Conservation (phyloP, 2,113 vertebrate species). For the Elephantulus edwardii region DNA sequence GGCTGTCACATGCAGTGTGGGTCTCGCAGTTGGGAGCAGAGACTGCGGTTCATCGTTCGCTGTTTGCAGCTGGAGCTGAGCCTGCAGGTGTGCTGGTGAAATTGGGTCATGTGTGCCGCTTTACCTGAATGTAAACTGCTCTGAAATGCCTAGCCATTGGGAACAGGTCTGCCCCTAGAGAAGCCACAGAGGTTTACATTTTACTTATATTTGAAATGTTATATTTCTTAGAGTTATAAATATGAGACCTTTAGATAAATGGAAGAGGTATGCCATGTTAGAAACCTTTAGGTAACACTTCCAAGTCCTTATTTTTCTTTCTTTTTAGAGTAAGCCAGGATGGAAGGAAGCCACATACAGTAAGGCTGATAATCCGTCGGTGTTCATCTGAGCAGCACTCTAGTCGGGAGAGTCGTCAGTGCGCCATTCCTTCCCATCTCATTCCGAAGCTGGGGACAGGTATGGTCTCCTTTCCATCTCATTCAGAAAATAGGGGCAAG, state of each 20-base stretch:
- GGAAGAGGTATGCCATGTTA: background rate
- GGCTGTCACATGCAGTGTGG: background rate
- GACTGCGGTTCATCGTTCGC: background rate
- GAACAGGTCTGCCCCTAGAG: background rate
- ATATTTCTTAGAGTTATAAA: slow-evolving; percentile 1
- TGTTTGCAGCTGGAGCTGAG: background rate
- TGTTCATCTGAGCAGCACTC: slow-evolving; percentile 84
- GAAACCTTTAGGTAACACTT: background rate
- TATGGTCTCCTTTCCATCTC: slow-evolving; percentile 84
- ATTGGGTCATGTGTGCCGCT: slow-evolving; percentile 45
- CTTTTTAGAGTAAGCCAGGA: slow-evolving; percentile 87
- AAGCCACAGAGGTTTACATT: background rate
- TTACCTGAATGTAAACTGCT: background rate
- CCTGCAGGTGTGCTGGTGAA: background rate
- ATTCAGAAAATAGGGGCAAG: slow-evolving; percentile 87
- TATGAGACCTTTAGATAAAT: background rate
- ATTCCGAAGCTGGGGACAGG: slow-evolving; percentile 87
- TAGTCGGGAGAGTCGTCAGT: slow-evolving; percentile 91
- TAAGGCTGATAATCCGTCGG: slow-evolving; percentile 87
- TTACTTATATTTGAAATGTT: slow-evolving; percentile 11
- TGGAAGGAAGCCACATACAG: slow-evolving; percentile 89
- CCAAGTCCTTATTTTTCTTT: background rate
- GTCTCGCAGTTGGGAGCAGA: background rate
- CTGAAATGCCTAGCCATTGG: background rate
- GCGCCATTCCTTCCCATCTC: slow-evolving; percentile 87